A percentile compares a stretch with the other conserved stretches of the same genome.
These are phyloP conservation scores for Zapornia atra DNA, from an alignment of 2,113 vertebrate genomes.

Conservation along the genomic window DNA sequence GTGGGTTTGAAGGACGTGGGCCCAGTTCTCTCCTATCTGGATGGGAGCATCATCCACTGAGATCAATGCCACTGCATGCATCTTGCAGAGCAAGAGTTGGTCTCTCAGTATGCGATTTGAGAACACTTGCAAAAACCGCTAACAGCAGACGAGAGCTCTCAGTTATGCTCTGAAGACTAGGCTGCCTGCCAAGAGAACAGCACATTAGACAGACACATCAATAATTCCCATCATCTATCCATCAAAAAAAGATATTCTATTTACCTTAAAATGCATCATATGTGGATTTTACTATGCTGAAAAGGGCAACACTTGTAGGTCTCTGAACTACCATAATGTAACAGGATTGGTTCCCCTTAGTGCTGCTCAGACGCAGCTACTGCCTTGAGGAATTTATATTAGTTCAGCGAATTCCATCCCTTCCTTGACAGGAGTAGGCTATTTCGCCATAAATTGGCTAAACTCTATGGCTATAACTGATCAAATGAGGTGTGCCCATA, in stretches of 20 bases:
- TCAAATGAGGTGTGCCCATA: constrained; percentile 30
- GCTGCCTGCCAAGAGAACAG: constrained; percentile 33
- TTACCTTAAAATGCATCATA: constrained; percentile 46
- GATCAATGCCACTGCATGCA: background rate
- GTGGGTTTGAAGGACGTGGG: background rate
- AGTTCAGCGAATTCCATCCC: constrained; percentile 14
- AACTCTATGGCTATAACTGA: constrained; percentile 32
- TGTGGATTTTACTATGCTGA: constrained; percentile 26
- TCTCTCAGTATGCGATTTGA: background rate
- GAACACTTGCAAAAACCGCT: background rate
- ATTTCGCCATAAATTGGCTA: constrained; percentile 44
- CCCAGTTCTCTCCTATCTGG: background rate
- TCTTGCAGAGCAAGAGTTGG: background rate
- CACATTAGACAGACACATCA: constrained; percentile 3
- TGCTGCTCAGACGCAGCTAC: background rate
- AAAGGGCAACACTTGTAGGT: constrained; percentile 4
- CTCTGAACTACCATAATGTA: constrained; percentile 12
- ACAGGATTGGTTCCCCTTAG: constrained; percentile 42
- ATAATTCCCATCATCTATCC: constrained; percentile 21
- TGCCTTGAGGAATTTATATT: constrained; percentile 50
- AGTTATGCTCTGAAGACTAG: constrained; percentile 8
- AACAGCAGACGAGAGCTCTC: background rate
- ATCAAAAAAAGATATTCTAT: constrained; percentile 19
- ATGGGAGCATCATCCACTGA: background rate
- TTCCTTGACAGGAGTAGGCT: background rate